Base-by-base conservation (phyloP, 2,797 vertebrate genomes). In the Choloepus didactylus region DNA sequence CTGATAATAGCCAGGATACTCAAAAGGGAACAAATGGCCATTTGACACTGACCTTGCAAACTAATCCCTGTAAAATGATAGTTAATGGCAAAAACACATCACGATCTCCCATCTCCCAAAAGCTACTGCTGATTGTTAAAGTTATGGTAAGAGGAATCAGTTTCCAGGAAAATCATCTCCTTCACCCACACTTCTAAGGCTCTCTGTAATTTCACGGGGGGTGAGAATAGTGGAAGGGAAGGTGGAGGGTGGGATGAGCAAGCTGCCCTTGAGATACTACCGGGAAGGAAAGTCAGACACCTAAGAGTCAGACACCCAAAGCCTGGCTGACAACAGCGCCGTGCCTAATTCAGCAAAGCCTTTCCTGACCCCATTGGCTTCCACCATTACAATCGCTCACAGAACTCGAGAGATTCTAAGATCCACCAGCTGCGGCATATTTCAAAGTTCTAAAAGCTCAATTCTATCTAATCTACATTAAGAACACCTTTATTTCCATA, bases 331-430 rank as follows among this genome's bases (percentile, higher is more conserved):
- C 0, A 46, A 0, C 0, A 2, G 14, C 0, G 3, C 9, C 15
- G 35, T 23, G 10, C n/a, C 66, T 14, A 1, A 35, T 9, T 49
- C 14, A 38, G 21, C 11, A 54, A 25, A n/a, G 41, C 35, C 41
- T 5, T 15, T 44, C 4, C 44, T 59, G 38, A 31, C 0, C 23
- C 59, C 10, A 0, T 9, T 6, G 46, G 15, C n/a, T 66, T 49
- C 64, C 5, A 49, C 6, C 0, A 0, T 44, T 38, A n/a, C 23
- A 3, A 1, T 1, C 1, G 2, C 46, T 31, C 8, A n/a, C 64
- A 49, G 85, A 84, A 25, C 70, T 49, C 27, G 5, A 46, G 67
- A 76, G 35, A 31, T 0, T 1, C 5, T 2, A 3, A 44, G 15
- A 12, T 6, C 2, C 5, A 62, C 12, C 38, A 27, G 29, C 3